A percentile compares a stretch with the other conserved stretches of the same genome.
Conservation (phyloP, 2,888 invertebrate genomes). For the Nysson spinosus region DNA sequence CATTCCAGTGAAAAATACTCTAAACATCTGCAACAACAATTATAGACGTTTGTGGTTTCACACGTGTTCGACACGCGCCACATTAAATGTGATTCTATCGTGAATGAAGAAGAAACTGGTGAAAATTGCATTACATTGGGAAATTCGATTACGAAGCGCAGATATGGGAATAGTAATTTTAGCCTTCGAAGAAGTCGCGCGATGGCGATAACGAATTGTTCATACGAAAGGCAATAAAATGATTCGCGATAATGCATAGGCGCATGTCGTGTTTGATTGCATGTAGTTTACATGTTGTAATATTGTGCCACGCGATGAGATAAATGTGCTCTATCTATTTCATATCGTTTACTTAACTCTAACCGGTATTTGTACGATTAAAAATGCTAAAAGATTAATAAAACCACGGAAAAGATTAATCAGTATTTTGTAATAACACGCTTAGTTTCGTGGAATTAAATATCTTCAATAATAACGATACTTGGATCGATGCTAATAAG, state of each 20-base stretch:
- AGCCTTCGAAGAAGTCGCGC: background rate
- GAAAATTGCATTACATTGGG: background rate
- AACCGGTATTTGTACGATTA: too few relatives aligned
- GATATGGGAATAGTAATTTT: background rate
- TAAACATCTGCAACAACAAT: too few relatives aligned
- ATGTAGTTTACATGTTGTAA: background rate
- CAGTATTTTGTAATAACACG: too few relatives aligned
- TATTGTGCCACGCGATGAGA: background rate
- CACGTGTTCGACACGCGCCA: too few relatives aligned
- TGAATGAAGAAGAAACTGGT: background rate
- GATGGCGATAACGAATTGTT: background rate
- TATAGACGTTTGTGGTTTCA: too few relatives aligned
- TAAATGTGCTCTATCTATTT: background rate
- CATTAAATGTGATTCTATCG: too few relatives aligned
- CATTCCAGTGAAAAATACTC: too few relatives aligned
- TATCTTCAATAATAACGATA: too few relatives aligned
- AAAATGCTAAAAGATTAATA: too few relatives aligned
- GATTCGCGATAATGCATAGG: background rate
- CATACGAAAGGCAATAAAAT: background rate
- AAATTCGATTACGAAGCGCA: background rate
- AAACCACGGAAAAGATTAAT: too few relatives aligned
- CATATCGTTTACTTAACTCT: background rate
- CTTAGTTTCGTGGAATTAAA: too few relatives aligned
- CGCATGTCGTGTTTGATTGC: background rate
- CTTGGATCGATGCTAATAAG: too few relatives aligned